Conservation (phyloP, 1,140 invertebrate genomes). For the Anadara kagoshimensis region DNA sequence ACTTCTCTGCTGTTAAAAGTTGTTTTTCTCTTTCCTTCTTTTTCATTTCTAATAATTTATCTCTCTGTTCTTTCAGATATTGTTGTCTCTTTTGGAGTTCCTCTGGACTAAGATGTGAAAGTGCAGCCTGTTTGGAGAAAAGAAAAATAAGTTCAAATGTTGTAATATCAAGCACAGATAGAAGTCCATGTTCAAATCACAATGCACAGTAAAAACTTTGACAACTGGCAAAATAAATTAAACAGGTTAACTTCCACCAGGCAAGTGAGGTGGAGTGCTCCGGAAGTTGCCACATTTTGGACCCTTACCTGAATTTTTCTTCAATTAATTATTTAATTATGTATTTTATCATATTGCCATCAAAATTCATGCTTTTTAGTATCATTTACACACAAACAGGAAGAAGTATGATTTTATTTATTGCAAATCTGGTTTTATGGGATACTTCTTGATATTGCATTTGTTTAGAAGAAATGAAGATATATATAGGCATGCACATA, state of each 20-base stretch:
- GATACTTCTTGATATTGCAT: too few species aligned
- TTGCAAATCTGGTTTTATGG: too few species aligned
- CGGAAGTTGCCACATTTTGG: background rate
- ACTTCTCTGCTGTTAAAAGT: conserved; percentile 72
- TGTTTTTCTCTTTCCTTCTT: conserved; percentile 87
- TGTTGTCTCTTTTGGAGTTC: conserved; percentile 88
- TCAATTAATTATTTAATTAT: too few species aligned
- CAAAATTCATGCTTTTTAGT: too few species aligned
- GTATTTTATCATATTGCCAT: too few species aligned
- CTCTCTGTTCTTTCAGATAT: conserved; percentile 89
- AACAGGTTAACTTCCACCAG: too few species aligned
- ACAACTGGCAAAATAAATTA: too few species aligned
- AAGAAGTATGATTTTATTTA: too few species aligned
- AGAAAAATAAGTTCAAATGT: background rate
- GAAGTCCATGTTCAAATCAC: background rate
- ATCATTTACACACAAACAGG: too few species aligned
- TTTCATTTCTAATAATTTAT: conserved; percentile 91
- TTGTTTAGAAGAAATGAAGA: too few species aligned
- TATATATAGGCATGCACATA: too few species aligned
- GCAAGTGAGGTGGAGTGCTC: background rate
- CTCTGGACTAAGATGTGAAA: conserved; percentile 71
- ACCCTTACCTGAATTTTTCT: background rate
- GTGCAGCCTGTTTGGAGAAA: conserved; percentile 44
- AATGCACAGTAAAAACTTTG: too few species aligned
- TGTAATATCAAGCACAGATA: background rate